Percentiles rank a stretch among this genome's conserved stretches.
These are phyloP conservation scores for Amphimallon solstitiale DNA, from an alignment of 2,888 invertebrate genomes.

Conservation along the genomic window DNA sequence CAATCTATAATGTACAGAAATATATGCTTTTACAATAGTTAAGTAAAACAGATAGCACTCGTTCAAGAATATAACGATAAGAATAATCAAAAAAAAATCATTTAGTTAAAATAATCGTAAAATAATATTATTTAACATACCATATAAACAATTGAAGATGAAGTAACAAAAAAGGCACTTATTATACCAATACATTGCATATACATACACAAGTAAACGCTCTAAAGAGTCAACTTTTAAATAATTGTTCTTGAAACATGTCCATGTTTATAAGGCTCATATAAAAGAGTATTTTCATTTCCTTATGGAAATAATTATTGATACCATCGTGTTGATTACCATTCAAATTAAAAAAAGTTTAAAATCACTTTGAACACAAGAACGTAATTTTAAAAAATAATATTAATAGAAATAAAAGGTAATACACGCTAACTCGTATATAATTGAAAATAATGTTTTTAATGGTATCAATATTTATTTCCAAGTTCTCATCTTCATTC, in stretches of 20 bases:
- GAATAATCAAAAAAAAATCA: too few relatives aligned
- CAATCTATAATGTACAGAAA: too few relatives aligned
- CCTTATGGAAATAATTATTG: conserved; percentile 24
- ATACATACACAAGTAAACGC: background rate
- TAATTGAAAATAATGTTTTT: too few relatives aligned
- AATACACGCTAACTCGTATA: too few relatives aligned
- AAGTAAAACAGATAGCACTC: too few relatives aligned
- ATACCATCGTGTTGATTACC: background rate
- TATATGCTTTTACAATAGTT: too few relatives aligned
- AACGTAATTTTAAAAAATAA: too few relatives aligned
- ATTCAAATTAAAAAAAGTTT: background rate
- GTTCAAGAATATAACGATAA: too few relatives aligned
- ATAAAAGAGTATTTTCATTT: conserved; percentile 19
- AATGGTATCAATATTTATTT: conserved; percentile 28
- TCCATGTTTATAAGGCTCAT: conserved; percentile 21
- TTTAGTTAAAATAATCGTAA: background rate
- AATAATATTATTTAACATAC: background rate
- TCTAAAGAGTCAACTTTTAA: conserved; percentile 19
- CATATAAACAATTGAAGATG: conserved; percentile 8
- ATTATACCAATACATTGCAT: conserved; percentile 1
- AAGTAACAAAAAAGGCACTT: conserved; percentile 9
- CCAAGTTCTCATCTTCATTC: conserved; percentile 31
- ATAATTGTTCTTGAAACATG: conserved; percentile 17
- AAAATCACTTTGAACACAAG: too few relatives aligned
- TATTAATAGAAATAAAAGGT: too few relatives aligned